A percentile compares a stretch with the other conserved stretches of the same genome.
Evolutionary conservation across 2,797 vertebrate species (phyloP).

Genomic region (Schizothorax lantsangensis): DNA sequence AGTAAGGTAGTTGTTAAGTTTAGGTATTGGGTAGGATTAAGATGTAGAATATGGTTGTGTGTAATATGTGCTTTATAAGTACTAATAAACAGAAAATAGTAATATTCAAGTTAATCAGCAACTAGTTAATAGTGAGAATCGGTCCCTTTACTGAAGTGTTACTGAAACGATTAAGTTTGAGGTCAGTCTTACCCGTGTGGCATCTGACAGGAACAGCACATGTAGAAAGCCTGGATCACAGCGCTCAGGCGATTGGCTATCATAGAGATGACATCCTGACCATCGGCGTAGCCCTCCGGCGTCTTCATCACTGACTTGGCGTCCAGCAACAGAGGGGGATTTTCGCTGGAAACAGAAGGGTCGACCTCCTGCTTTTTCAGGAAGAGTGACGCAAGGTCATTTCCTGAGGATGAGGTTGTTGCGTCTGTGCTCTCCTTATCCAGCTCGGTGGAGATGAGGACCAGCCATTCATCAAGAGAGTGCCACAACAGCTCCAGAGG

Average conservation of each 20-base stretch:
- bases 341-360: slow-evolving; percentile 69
- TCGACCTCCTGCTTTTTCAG: slow-evolving; percentile 87
- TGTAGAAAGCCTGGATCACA: slow-evolving; percentile 98
- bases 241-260: slow-evolving; percentile 96
- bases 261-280: slow-evolving; percentile 97
- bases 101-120: too few species aligned
- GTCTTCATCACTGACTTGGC: slow-evolving; percentile 73
- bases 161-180: not conserved
- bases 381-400: slow-evolving; percentile 91
- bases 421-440: slow-evolving; percentile 86
- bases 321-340: slow-evolving; percentile 52
- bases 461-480: slow-evolving; percentile 97
- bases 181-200: slow-evolving; percentile 86
- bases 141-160: not conserved
- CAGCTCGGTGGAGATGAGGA: slow-evolving; percentile 94
- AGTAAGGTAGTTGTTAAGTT: too few species aligned
- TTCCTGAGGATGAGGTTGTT: slow-evolving; percentile 71
- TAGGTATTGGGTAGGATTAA: too few species aligned
- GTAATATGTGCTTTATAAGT: too few species aligned
- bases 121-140: not conserved
- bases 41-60: too few species aligned
- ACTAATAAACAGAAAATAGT: too few species aligned
- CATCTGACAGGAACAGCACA: slow-evolving; percentile 99
- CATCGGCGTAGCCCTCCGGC: slow-evolving; percentile 83
- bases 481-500: slow-evolving; percentile 97